Evolutionary conservation across 2,797 vertebrate species (phyloP).

Genomic region (Poeciliopsis paucimaculata): DNA sequence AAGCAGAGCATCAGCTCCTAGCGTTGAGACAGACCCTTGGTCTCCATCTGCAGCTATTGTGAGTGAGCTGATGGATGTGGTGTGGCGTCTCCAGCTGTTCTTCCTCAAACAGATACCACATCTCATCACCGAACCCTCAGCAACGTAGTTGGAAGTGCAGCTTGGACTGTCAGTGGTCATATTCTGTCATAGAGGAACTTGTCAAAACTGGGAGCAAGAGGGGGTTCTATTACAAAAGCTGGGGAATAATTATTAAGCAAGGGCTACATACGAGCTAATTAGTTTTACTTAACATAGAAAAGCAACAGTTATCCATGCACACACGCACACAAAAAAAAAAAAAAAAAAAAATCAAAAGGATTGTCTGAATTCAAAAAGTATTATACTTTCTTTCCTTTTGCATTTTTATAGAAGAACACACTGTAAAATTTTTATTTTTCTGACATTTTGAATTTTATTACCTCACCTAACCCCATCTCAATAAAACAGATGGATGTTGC

Average conservation of each 20-base stretch:
- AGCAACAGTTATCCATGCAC: neutral
- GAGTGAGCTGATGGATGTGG: slow-evolving; percentile 72
- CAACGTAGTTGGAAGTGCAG: slow-evolving; percentile 62
- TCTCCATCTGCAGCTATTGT: slow-evolving; percentile 66
- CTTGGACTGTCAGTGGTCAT: slow-evolving; percentile 34
- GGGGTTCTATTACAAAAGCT: slow-evolving; percentile 7
- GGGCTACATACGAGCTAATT: neutral
- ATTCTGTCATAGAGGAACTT: slow-evolving; percentile 25
- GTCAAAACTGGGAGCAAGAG: slow-evolving; percentile 14
- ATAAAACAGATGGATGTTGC: neutral
- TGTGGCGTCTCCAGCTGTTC: slow-evolving; percentile 74
- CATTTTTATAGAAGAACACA: neutral
- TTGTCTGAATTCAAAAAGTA: neutral
- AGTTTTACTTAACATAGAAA: neutral
- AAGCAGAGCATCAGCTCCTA: slow-evolving; percentile 54
- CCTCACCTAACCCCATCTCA: neutral
- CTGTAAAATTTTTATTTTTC: neutral
- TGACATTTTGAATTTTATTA: neutral
- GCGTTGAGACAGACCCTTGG: slow-evolving; percentile 37
- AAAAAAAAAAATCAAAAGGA: neutral
- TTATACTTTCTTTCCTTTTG: neutral
- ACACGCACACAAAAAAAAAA: neutral
- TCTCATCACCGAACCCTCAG: slow-evolving; percentile 62
- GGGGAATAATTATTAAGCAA: slow-evolving; percentile 2
- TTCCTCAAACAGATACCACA: slow-evolving; percentile 68